Evolutionary conservation across 2,797 vertebrate genomes (phyloP), one percentile per base, ranked within the genome.

Genomic region (Rachycentron canadum): DNA sequence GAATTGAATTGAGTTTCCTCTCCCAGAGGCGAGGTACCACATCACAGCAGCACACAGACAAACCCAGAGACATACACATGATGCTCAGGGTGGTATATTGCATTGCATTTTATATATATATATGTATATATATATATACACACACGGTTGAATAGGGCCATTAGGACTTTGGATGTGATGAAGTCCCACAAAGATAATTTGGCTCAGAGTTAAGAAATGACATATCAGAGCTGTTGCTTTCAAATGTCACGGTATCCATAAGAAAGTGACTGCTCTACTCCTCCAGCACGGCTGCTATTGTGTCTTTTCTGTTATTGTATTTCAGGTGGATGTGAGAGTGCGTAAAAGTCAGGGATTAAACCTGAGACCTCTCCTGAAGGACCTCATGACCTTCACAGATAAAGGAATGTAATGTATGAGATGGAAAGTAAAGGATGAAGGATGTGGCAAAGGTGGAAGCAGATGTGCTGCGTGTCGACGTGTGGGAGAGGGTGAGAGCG

Each of bases 261-360:
- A 78, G 53, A 47, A 73, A 83, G 52, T 14, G 32, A 26, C 21
- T 69, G 23, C 38, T 60, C 34, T 16, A 23, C 52, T 73, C 9
- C 3, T 0, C 50, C 19, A 23, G 25, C 40, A 25, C 8, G 2
- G 12, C 52, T 6, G 19, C 70, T 30, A 30, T 78, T 81, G 65
- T 76, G 47, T 69, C 23, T 58, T 50, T 47, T 52, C 56, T 64
- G 32, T 55, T 78, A 59, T 74, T 79, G 53, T 70, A 76, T 73
- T 78, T 72, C 26, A 69, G 67, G 34, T 19, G 19, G 63, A 79
- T 74, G 80, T 45, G 69, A 78, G 70, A 17, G 38, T 78, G 61
- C 17, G 55, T 61, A 79, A 86, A 84, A 82, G 78, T 82, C 65
- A 68, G n/a, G 67, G 68, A 86, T 89, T 64, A 84, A 81, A 85